phyloP scores from a whole-genome alignment of 2,888 invertebrate species.

The Criorhina ranunculi region DNA sequence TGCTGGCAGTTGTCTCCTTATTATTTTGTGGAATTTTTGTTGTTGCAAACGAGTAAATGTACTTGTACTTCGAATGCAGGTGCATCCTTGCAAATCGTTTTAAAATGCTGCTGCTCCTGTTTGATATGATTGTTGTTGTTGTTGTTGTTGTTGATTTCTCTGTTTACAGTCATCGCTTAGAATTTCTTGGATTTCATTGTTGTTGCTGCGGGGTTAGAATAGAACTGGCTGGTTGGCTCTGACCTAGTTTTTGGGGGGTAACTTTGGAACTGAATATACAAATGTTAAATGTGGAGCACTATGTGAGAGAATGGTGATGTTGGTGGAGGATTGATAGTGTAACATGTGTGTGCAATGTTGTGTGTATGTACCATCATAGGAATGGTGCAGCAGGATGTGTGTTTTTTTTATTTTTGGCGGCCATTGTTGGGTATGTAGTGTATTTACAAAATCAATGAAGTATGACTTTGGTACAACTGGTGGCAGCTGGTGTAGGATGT shows the following conservation, averaged over 20 bases:
- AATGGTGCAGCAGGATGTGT: conserved; percentile 30
- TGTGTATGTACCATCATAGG: conserved; percentile 15
- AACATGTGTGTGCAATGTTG: conserved; percentile 26
- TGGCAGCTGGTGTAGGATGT: conserved; percentile 29
- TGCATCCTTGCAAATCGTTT: conserved; percentile 60
- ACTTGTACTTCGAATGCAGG: conserved; percentile 11
- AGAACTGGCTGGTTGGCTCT: conserved; percentile 54
- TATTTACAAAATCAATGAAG: conserved; percentile 65
- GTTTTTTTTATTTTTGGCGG: conserved; percentile 7
- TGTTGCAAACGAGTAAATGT: conserved; percentile 1
- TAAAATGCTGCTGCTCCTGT: conserved; percentile 34
- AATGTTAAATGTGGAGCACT: conserved; percentile 56
- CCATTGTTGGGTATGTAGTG: conserved; percentile 21
- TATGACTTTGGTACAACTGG: conserved; percentile 64
- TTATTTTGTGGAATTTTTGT: conserved; percentile 27
- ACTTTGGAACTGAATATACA: conserved; percentile 62
- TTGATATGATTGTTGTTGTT: conserved; percentile 42
- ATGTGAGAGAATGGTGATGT: conserved; percentile 18
- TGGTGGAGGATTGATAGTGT: conserved; percentile 20
- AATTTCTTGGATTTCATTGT: conserved; percentile 46
- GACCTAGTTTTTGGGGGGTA: conserved; percentile 63
- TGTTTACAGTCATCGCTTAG: conserved; percentile 60
- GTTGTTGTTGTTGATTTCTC: conserved; percentile 48
- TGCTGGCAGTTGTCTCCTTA: conserved; percentile 61
- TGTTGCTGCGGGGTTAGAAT: conserved; percentile 36